phyloP scores from a whole-genome alignment of 1,140 invertebrate genomes.

The Orchestia grillus region DNA sequence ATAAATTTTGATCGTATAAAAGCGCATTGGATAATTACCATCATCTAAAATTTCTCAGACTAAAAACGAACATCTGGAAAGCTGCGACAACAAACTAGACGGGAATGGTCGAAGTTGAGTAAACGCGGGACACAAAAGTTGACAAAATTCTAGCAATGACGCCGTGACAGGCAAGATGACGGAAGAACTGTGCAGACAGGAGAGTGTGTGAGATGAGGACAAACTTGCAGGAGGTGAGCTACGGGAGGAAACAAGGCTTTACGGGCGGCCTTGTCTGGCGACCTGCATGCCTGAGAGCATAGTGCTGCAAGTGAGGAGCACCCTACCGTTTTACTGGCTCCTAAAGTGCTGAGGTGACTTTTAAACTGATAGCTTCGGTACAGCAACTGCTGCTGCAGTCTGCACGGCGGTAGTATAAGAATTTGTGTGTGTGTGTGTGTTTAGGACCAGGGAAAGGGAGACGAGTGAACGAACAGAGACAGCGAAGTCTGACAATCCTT shows the following conservation, averaged over 20 bases:
- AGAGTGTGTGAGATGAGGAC: not conserved
- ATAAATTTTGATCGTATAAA: not conserved
- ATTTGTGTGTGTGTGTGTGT: too few relatives aligned
- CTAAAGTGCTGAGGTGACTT: not conserved
- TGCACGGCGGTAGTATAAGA: not conserved
- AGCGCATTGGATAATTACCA: not conserved
- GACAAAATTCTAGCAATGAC: not conserved
- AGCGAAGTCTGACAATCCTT: too few relatives aligned
- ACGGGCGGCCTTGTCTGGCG: not conserved
- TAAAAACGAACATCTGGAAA: not conserved
- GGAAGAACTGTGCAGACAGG: not conserved
- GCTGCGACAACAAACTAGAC: not conserved
- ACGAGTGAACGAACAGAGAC: too few relatives aligned
- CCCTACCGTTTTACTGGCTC: not conserved
- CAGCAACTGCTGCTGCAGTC: not conserved
- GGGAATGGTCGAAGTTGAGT: not conserved
- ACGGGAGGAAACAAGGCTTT: not conserved
- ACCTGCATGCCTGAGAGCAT: not conserved
- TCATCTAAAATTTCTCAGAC: not conserved
- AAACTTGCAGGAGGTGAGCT: not conserved
- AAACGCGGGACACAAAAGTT: not conserved
- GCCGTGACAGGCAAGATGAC: not conserved
- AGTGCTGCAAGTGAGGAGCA: not conserved
- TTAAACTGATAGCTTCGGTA: not conserved
- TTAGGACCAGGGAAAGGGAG: too few relatives aligned